Base-by-base conservation (phyloP, 2,888 invertebrate genomes). In the Ametastegia equiseti region DNA sequence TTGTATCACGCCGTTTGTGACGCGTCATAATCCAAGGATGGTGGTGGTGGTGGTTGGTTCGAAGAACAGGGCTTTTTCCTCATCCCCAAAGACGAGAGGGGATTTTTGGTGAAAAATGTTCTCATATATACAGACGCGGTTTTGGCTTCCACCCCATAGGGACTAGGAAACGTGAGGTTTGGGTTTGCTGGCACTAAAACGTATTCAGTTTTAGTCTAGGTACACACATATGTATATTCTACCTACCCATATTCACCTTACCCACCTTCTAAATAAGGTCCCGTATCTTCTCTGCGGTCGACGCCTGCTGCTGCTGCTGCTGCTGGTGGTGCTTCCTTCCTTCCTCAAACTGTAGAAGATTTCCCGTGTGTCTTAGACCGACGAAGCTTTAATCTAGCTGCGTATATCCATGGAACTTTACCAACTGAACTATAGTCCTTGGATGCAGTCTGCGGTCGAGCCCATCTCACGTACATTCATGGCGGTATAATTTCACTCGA, bases 1-100 rank as follows among this genome's bases (percentile, higher is more conserved):
- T 71, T 71, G 71, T 71, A 47, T 71, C 71, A 71, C 45, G 71
- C 71, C 45, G 71, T 71, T 71, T 71, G 42, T 47, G 71, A 71
- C 71, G 71, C 71, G 71, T 71, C 71, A 71, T 71, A 71, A 71
- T 71, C 45, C 71, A n/a, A 67, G 65, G 71, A 47, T 47, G n/a
- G n/a, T n/a, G n/a, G n/a, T n/a, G n/a, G n/a, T n/a, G n/a, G n/a
- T n/a, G n/a, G n/a, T n/a, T n/a, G 33, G 47, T 47, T 36, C 15
- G 54, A 36, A 45, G 19, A 54, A 50, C 75, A 75, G 71, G 15
- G 54, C 5, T n/a, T 71, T 50, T 30, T 11, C 15, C 36, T 36
- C n/a, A 54, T n/a, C 33, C 75, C 75, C 36, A 54, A 54, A 75
- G 50, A 75, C 75, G 54, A 19, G 54, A 19, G 50, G 33, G 54